These are phyloP conservation scores for Linepithema humile DNA, from an alignment of 1,140 invertebrate genomes.

Conservation along the genomic window DNA sequence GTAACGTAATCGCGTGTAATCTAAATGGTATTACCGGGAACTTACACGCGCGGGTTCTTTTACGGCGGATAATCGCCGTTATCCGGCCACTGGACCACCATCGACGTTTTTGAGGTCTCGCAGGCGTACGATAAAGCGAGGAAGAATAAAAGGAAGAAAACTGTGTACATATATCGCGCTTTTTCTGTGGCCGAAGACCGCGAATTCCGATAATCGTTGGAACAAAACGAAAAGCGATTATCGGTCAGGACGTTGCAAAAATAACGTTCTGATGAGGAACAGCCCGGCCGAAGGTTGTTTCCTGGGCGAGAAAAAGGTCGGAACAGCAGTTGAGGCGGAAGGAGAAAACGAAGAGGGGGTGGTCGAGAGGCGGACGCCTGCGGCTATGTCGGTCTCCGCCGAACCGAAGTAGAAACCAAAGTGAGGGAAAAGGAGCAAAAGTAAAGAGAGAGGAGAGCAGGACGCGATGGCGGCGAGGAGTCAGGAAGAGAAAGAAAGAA, in stretches of 20 bases:
- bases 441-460: neutral
- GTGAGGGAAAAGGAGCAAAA: neutral
- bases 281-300: constrained; percentile 60
- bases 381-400: constrained; percentile 15
- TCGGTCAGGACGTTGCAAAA: constrained; percentile 52
- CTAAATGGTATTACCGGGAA: constrained; percentile 54
- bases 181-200: constrained; percentile 15
- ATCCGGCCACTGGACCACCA: constrained; percentile 47
- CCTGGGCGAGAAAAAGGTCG: constrained; percentile 33
- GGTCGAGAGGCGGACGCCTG: constrained; percentile 27
- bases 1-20: constrained; percentile 54
- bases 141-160: neutral
- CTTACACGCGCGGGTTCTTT: constrained; percentile 51
- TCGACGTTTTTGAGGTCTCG: constrained; percentile 47
- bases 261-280: constrained; percentile 66
- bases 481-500: constrained; percentile 59
- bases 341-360: constrained; percentile 35
- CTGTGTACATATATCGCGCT: constrained; percentile 19
- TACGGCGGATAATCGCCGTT: constrained; percentile 48
- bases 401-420: constrained; percentile 27
- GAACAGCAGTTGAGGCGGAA: constrained; percentile 48
- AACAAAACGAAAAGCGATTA: constrained; percentile 48
- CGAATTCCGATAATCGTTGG: constrained; percentile 13
- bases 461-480: neutral
- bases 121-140: neutral